Evolutionary conservation across 2,113 vertebrate species (phyloP).

Genomic region (Tyto alba): DNA sequence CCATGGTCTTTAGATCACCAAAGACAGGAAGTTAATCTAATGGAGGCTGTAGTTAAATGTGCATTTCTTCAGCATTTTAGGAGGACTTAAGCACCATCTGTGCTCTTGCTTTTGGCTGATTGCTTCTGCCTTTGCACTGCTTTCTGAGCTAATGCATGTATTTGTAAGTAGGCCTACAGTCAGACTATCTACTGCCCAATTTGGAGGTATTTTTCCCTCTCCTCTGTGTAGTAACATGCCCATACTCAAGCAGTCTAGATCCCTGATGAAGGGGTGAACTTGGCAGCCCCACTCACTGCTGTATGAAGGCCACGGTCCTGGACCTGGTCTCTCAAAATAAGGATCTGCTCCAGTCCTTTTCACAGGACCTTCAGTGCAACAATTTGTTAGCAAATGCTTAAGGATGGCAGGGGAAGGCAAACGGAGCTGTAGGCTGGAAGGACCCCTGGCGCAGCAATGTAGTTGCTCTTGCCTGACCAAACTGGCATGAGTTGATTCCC

Average conservation of each 20-base stretch:
- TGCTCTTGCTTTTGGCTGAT: not conserved
- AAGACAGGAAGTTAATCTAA: not conserved
- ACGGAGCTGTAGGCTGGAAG: not conserved
- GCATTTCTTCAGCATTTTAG: not conserved
- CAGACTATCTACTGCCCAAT: not conserved
- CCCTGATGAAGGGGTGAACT: not conserved
- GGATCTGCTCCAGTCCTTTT: not conserved
- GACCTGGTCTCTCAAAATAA: not conserved
- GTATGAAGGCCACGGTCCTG: not conserved
- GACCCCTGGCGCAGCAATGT: rapidly evolving
- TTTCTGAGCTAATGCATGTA: not conserved
- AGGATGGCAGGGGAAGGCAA: not conserved
- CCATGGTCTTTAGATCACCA: not conserved
- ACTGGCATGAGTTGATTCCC: not conserved
- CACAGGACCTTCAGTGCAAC: not conserved
- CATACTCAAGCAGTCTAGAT: too few relatives aligned
- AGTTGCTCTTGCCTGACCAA: conserved; percentile 13
- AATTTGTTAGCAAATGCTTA: not conserved
- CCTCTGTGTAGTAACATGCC: not conserved
- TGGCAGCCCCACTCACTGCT: not conserved
- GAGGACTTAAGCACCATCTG: not conserved
- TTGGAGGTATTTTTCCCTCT: not conserved
- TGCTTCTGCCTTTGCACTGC: not conserved
- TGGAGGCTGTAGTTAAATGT: not conserved
- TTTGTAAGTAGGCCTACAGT: not conserved